Conservation (phyloP, 2,888 invertebrate species). For the Chrysina gloriosa region DNA sequence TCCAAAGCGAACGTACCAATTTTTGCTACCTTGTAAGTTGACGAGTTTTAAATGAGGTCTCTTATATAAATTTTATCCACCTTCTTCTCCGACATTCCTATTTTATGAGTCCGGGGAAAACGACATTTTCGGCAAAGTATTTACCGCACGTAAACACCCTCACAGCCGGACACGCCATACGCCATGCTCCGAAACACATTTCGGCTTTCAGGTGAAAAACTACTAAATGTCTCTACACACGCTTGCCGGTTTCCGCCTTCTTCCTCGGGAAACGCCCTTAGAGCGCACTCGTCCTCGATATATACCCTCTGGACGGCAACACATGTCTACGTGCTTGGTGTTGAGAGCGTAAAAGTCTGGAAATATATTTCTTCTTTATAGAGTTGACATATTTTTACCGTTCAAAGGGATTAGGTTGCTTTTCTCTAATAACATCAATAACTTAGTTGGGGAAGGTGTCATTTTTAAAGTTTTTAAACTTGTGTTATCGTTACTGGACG, state of each 20-base stretch:
- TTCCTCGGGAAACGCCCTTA: conserved; percentile 39
- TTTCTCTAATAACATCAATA: too few species aligned
- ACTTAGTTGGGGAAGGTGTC: too few species aligned
- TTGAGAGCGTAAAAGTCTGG: neutral
- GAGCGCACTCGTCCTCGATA: conserved; percentile 16
- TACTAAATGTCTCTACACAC: conserved; percentile 46
- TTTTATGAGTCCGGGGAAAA: too few species aligned
- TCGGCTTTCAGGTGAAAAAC: conserved; percentile 41
- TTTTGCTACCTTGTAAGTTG: too few species aligned
- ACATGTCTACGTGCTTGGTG: conserved; percentile 1
- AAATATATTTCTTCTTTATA: neutral
- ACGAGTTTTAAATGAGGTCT: too few species aligned
- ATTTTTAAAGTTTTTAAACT: too few species aligned
- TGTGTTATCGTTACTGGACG: too few species aligned
- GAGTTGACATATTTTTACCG: too few species aligned
- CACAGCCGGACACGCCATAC: conserved; percentile 10
- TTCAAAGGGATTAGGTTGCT: too few species aligned
- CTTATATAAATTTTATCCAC: too few species aligned
- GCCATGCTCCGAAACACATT: neutral
- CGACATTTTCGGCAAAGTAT: conserved; percentile 9
- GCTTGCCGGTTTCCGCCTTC: conserved; percentile 43
- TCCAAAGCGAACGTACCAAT: too few species aligned
- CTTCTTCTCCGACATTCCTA: too few species aligned
- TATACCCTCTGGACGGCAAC: neutral
- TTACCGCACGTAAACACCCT: conserved; percentile 15